Conservation (phyloP, 2,888 invertebrate species). For the Rotaria sp. region DNA sequence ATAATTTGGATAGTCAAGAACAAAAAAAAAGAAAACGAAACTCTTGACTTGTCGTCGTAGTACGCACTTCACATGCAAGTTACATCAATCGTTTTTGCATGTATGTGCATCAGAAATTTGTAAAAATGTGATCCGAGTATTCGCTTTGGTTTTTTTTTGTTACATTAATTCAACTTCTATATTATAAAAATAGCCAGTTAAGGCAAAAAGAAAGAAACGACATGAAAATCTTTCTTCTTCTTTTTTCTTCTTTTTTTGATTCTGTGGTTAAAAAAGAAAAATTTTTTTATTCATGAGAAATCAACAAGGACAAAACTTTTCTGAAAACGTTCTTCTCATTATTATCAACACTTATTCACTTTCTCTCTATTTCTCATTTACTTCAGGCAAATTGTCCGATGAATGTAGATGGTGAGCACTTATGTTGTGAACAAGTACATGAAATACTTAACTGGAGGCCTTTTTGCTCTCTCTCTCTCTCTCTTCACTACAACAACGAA, state of each 20-base stretch:
- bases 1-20: background rate
- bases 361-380: background rate
- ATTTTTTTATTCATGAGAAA: background rate
- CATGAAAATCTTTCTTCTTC: background rate
- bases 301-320: background rate
- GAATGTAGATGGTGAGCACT: slow-evolving; percentile 8
- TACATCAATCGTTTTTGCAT: background rate
- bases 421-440: background rate
- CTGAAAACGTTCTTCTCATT: background rate
- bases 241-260: background rate
- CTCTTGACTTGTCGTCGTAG: slow-evolving; percentile 4
- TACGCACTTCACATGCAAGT: background rate
- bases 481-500: background rate
- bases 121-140: background rate
- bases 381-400: background rate
- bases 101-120: background rate
- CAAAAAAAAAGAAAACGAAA: background rate
- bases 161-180: background rate
- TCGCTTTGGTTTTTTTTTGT: background rate
- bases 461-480: background rate
- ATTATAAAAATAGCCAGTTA: background rate
- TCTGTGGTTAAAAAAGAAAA: background rate
- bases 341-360: slow-evolving; percentile 5
- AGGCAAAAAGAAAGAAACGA: background rate
- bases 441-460: slow-evolving; percentile 13